These are phyloP conservation scores for Reinhardtius hippoglossoides DNA, from an alignment of 2,113 vertebrate species.

Conservation along the genomic window DNA sequence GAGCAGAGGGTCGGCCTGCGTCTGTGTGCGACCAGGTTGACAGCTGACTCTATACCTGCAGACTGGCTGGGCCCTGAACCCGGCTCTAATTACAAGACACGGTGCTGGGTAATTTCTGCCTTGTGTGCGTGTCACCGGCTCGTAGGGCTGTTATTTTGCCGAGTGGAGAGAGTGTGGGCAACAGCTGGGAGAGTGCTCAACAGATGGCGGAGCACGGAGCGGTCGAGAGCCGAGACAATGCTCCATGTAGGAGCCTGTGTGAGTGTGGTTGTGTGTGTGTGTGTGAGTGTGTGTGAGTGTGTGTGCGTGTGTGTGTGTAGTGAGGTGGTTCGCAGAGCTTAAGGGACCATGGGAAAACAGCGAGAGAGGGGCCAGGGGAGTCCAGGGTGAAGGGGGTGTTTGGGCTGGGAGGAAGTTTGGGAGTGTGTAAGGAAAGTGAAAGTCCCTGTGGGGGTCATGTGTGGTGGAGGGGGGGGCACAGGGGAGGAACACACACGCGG, in stretches of 20 bases:
- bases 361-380: constrained; percentile 68
- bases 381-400: constrained; percentile 72
- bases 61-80: constrained; percentile 38
- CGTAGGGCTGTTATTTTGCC: constrained; percentile 69
- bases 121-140: constrained; percentile 62
- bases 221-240: constrained; percentile 62
- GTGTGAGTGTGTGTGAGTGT: constrained; percentile 1
- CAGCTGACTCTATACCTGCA: constrained; percentile 57
- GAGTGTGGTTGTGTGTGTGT: constrained; percentile 7
- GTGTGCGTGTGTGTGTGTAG: constrained; percentile 6
- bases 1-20: constrained; percentile 20
- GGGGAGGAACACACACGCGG: constrained; percentile 48
- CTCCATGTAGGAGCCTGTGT: constrained; percentile 38
- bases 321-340: constrained; percentile 50
- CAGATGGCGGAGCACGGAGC: constrained; percentile 66
- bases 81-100: constrained; percentile 64
- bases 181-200: constrained; percentile 79
- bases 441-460: constrained; percentile 47
- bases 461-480: constrained; percentile 35
- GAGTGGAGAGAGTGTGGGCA: constrained; percentile 69
- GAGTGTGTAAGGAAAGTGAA: constrained; percentile 66
- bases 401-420: constrained; percentile 63
- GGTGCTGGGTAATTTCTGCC: constrained; percentile 65
- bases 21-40: constrained; percentile 16
- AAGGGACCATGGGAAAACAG: constrained; percentile 58